Conservation (phyloP, 2,797 vertebrate genomes). For the Cyclura pinguis region DNA sequence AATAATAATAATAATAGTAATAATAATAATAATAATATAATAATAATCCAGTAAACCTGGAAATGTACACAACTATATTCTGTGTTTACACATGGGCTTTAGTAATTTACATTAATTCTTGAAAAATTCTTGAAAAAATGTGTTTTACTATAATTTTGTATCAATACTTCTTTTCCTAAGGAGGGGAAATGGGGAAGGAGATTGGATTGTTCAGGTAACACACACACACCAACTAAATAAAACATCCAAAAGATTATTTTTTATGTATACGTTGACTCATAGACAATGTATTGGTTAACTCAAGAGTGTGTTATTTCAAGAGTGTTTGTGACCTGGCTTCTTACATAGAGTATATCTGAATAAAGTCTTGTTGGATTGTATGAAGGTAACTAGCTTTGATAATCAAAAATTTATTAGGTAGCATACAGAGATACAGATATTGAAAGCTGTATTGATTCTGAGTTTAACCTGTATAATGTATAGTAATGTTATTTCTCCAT, state of each 20-base stretch:
- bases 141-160: not conserved
- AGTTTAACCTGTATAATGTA: slow-evolving; percentile 39
- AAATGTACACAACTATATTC: not conserved
- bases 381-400: not conserved
- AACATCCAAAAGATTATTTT: not conserved
- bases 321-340: not conserved
- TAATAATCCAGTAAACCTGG: not conserved
- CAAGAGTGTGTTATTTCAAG: not conserved
- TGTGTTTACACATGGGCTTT: not conserved
- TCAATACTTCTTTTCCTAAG: not conserved
- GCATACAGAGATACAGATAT: not conserved
- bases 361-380: not conserved
- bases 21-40: no score
- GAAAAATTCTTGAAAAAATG: not conserved
- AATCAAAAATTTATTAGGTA: not conserved
- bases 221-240: not conserved
- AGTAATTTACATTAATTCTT: not conserved
- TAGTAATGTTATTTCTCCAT: slow-evolving; percentile 30
- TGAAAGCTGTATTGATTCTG: slow-evolving; percentile 13
- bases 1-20: no score
- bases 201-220: not conserved
- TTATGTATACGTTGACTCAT: not conserved
- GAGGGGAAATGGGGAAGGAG: not conserved
- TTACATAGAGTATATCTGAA: not conserved
- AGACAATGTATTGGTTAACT: slow-evolving; percentile 5